These are phyloP conservation scores for Mythimna impura DNA, from an alignment of 2,888 invertebrate species.

Conservation along the genomic window DNA sequence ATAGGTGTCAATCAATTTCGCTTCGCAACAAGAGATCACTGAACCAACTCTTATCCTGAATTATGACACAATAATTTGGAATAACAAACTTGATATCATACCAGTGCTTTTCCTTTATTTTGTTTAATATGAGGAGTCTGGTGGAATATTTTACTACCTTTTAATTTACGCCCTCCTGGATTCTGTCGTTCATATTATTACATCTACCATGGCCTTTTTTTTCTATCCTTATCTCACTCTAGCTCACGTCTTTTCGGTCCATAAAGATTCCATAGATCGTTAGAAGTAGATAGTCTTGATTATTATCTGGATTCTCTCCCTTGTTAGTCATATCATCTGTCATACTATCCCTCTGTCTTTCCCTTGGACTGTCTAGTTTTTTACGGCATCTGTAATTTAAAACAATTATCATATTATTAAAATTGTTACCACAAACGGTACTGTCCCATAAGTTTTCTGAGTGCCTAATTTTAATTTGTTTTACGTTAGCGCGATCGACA, in stretches of 20 bases:
- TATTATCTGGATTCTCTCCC: too few species aligned
- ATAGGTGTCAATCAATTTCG: not conserved
- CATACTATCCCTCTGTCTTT: not conserved
- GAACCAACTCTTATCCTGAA: conserved; percentile 12
- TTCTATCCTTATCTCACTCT: not conserved
- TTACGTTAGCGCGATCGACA: too few species aligned
- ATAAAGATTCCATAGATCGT: not conserved
- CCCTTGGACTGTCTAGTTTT: not conserved
- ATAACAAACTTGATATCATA: conserved; percentile 1
- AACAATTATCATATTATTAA: not conserved
- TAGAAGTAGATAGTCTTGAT: not conserved
- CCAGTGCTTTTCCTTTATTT: conserved; percentile 12
- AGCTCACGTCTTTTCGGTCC: too few species aligned
- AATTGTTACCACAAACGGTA: not conserved
- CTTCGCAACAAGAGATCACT: conserved; percentile 8
- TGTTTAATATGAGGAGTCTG: not conserved
- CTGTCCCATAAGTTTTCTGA: not conserved
- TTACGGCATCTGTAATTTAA: not conserved
- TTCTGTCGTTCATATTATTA: not conserved
- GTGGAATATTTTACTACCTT: too few species aligned
- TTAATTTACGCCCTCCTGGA: not conserved
- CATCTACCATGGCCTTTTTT: not conserved
- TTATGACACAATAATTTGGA: not conserved
- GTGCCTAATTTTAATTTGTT: too few species aligned
- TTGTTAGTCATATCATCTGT: not conserved